Percentiles rank a stretch among this genome's conserved stretches.
phyloP scores from a whole-genome alignment of 2,888 invertebrate genomes.

The Carcina quercana region DNA sequence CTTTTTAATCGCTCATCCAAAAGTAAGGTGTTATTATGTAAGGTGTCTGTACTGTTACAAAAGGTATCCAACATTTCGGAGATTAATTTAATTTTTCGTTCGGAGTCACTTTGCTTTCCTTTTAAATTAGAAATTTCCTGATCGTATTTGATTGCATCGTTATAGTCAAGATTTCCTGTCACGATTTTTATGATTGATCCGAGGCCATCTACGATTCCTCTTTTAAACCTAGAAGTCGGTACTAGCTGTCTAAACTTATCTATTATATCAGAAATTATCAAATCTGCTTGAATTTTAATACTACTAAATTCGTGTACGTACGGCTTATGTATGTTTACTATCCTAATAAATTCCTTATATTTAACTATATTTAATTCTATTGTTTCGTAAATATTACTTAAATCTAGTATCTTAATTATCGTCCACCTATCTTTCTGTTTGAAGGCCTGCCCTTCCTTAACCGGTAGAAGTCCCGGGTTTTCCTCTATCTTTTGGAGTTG shows the following conservation, averaged over 20 bases:
- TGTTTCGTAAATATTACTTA: not conserved
- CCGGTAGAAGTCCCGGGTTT: constrained; percentile 4
- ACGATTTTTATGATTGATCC: not conserved
- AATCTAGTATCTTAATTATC: constrained; percentile 3
- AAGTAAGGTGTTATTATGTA: not conserved
- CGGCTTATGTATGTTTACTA: not conserved
- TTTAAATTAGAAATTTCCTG: not conserved
- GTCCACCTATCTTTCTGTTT: constrained; percentile 3
- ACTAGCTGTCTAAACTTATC: constrained; percentile 1
- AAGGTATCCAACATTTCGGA: not conserved
- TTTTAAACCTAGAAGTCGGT: not conserved
- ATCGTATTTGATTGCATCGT: not conserved
- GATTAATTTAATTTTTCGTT: not conserved
- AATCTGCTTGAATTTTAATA: not conserved
- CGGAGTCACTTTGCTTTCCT: not conserved
- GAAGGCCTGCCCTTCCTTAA: constrained; percentile 3
- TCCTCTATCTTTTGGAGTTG: constrained; percentile 4
- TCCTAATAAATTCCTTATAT: not conserved
- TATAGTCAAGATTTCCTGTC: not conserved
- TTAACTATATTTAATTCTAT: not conserved
- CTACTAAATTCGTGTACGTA: not conserved
- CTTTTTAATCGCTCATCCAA: no score
- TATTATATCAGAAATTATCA: not conserved
- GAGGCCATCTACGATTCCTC: not conserved
- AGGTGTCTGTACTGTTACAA: not conserved